phyloP scores from a whole-genome alignment of 2,888 invertebrate species.

The Actias luna region DNA sequence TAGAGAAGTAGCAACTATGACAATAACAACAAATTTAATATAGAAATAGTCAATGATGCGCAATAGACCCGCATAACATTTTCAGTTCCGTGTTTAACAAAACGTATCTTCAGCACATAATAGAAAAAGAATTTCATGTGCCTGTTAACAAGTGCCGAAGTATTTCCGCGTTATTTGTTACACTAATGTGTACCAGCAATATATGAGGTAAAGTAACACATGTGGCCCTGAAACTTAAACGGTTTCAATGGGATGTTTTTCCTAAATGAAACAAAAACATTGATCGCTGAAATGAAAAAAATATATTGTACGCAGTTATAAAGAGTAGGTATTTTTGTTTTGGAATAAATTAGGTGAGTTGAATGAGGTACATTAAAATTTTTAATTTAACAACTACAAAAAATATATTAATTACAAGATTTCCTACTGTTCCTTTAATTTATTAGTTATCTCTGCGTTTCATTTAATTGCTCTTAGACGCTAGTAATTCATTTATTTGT shows the following conservation, averaged over 20 bases:
- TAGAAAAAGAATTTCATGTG: background rate
- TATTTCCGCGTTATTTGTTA: constrained; percentile 1
- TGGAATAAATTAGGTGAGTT: too few species aligned
- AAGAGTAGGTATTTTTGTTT: too few species aligned
- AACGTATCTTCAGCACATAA: background rate
- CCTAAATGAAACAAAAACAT: constrained; percentile 24
- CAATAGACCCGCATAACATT: background rate
- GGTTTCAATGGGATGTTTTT: constrained; percentile 16
- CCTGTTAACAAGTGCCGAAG: background rate
- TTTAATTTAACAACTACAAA: too few species aligned
- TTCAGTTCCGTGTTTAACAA: background rate
- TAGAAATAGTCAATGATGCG: background rate
- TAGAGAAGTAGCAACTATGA: too few species aligned
- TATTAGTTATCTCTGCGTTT: too few species aligned
- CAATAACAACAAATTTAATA: background rate
- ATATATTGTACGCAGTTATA: background rate
- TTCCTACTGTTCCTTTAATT: too few species aligned
- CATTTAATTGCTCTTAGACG: too few species aligned
- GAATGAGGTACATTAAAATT: too few species aligned
- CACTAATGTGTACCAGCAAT: background rate
- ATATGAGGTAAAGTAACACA: constrained; percentile 14
- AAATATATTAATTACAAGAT: too few species aligned
- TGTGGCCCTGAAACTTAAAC: constrained; percentile 14
- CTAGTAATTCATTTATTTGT: too few species aligned
- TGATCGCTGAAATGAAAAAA: constrained; percentile 1